phyloP scores from a whole-genome alignment of 1,140 invertebrate genomes.

The Gryon sp. region DNA sequence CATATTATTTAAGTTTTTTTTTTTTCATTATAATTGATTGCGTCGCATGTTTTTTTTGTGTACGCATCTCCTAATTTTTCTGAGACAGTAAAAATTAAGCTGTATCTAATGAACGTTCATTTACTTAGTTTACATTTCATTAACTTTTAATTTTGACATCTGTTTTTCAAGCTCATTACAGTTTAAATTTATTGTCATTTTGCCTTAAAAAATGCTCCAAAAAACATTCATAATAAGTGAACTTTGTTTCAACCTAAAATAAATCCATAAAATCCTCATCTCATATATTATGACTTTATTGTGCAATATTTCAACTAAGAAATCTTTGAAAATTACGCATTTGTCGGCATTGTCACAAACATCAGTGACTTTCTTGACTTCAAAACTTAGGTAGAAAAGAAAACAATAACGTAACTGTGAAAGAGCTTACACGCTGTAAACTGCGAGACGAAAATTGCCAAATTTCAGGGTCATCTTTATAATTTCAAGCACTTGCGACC shows the following conservation, averaged over 20 bases:
- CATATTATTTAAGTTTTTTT: no score
- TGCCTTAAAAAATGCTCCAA: no score
- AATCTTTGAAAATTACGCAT: slow-evolving; percentile 19
- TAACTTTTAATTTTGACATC: no score
- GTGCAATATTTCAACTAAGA: slow-evolving; percentile 17
- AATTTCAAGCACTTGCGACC: slow-evolving; percentile 49
- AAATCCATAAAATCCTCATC: slow-evolving; percentile 21
- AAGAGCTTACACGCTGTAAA: slow-evolving; percentile 32
- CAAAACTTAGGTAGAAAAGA: slow-evolving; percentile 14
- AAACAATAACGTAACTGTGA: slow-evolving; percentile 26
- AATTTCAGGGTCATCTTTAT: slow-evolving; percentile 41
- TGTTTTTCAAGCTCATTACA: no score
- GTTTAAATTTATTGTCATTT: no score
- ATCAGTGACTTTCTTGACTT: slow-evolving; percentile 43
- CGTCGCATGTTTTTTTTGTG: no score
- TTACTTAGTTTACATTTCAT: no score
- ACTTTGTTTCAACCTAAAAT: background rate
- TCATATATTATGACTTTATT: slow-evolving; percentile 42
- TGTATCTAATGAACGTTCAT: no score
- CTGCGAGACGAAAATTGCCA: slow-evolving; percentile 6
- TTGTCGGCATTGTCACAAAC: slow-evolving; percentile 25
- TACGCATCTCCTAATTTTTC: no score
- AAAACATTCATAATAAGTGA: background rate
- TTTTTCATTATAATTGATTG: no score
- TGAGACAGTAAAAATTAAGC: no score